Conservation (phyloP, 2,888 invertebrate species). For the Trissoscelio sp. region DNA sequence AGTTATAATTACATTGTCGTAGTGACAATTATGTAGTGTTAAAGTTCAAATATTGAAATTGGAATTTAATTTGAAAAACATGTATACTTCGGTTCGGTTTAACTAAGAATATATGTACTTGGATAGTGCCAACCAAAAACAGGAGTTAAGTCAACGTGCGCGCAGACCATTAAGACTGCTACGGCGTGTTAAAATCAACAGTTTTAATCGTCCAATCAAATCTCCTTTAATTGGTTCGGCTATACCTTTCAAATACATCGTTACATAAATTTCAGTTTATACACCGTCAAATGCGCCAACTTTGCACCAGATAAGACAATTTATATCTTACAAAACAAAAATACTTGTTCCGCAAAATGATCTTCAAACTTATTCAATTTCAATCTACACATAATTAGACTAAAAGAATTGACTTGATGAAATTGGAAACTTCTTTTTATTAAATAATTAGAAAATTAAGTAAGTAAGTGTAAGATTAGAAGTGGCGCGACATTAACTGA, state of each 20-base stretch:
- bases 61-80: conserved; percentile 23
- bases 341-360: background rate
- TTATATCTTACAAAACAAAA: conserved; percentile 22
- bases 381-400: too few relatives aligned
- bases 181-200: conserved; percentile 63
- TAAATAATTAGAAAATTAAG: background rate
- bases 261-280: conserved; percentile 58
- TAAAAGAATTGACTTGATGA: too few relatives aligned
- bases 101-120: conserved; percentile 38
- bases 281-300: conserved; percentile 31
- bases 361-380: too few relatives aligned
- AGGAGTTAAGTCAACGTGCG: conserved; percentile 62
- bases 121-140: conserved; percentile 46
- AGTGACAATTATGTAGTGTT: too few relatives aligned
- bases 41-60: background rate
- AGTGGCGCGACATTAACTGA: background rate
- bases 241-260: conserved; percentile 47
- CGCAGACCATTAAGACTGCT: conserved; percentile 60
- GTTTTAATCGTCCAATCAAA: conserved; percentile 66
- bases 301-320: conserved; percentile 44
- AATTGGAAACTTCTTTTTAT: too few relatives aligned
- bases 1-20: too few relatives aligned
- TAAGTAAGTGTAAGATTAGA: background rate
- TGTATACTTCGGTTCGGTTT: conserved; percentile 12
- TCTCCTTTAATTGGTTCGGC: conserved; percentile 55